phyloP scores from a whole-genome alignment of 53 echinoderm and acorn worm species.

The Paelopatides confundens region DNA sequence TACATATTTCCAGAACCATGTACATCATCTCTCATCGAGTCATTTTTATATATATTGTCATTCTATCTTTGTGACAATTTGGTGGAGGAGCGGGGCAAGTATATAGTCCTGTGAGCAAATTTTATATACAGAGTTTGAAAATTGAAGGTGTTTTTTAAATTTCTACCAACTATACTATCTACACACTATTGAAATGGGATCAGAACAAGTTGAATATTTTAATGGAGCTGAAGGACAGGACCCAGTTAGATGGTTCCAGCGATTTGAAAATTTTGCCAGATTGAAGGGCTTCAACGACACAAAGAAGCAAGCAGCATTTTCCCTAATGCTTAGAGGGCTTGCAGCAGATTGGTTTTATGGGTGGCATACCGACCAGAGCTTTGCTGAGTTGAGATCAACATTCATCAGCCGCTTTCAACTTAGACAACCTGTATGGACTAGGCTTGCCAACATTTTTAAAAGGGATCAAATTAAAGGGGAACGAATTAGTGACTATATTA shows the following conservation, averaged over 20 bases:
- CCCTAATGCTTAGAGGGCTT: neutral
- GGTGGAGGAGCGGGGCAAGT: constrained; percentile 2
- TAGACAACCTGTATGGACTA: neutral
- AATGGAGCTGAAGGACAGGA: neutral
- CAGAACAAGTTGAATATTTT: neutral
- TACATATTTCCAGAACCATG: no score
- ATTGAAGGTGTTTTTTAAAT: neutral
- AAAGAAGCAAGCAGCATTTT: neutral
- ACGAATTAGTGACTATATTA: neutral
- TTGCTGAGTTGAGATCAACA: neutral
- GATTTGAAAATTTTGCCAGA: neutral
- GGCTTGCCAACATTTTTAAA: neutral
- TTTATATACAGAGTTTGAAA: no score
- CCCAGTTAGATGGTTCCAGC: neutral
- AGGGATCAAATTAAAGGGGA: neutral
- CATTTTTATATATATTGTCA: no score
- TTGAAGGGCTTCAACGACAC: neutral
- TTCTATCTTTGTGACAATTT: no score
- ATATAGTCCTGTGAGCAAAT: no score
- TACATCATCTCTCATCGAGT: no score
- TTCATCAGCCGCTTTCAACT: neutral
- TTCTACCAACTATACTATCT: no score
- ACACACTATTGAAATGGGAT: no score
- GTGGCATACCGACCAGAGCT: neutral
- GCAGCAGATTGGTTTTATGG: constrained; percentile 30